phyloP scores from a whole-genome alignment of 1,140 invertebrate genomes.

The Caerostris darwini region DNA sequence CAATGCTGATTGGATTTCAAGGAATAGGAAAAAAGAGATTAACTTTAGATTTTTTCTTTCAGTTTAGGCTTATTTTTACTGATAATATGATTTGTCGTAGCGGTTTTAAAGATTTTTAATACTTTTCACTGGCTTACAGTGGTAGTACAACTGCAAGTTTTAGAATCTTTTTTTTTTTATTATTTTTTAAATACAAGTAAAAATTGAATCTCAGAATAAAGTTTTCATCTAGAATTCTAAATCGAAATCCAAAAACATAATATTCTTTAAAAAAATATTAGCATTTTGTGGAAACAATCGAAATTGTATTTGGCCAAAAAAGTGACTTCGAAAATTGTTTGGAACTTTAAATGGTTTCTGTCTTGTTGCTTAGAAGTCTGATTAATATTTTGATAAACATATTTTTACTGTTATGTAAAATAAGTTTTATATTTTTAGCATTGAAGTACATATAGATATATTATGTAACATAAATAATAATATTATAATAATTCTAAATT shows the following conservation, averaged over 20 bases:
- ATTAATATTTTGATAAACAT: no score
- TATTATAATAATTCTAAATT: no score
- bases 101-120: background rate
- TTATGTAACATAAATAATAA: no score
- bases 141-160: background rate
- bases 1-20: background rate
- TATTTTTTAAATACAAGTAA: background rate
- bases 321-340: no score
- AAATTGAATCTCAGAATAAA: constrained; percentile 34
- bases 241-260: background rate
- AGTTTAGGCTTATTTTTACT: background rate
- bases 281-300: no score
- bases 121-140: background rate
- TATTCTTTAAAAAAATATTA: background rate
- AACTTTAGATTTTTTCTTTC: constrained; percentile 3
- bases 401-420: no score
- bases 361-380: no score
- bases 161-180: background rate
- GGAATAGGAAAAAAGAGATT: background rate
- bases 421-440: no score
- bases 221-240: background rate
- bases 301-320: no score
- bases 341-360: no score
- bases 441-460: no score
- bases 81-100: background rate